These are phyloP conservation scores for Danio aesculapii DNA, from an alignment of 2,797 vertebrate genomes.

Conservation along the genomic window DNA sequence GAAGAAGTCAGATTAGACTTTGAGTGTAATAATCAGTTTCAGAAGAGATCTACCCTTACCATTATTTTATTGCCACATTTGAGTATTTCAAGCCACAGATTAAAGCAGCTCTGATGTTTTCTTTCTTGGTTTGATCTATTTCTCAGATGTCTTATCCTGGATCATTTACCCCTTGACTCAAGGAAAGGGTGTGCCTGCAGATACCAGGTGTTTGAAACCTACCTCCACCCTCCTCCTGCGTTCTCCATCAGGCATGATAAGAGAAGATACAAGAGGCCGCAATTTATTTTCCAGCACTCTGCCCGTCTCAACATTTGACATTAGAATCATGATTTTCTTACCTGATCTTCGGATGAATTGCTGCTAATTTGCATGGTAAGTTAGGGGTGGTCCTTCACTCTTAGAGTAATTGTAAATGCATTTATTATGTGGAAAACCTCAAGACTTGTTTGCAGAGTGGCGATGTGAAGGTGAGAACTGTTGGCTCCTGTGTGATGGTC, in stretches of 20 bases:
- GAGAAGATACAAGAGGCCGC: conserved; percentile 48
- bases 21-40: neutral
- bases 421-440: conserved; percentile 8
- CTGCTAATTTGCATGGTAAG: conserved; percentile 84
- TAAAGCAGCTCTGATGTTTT: conserved; percentile 28
- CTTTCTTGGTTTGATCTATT: conserved; percentile 51
- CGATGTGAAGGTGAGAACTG: conserved; percentile 26
- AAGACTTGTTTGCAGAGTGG: neutral
- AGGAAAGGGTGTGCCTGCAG: conserved; percentile 69
- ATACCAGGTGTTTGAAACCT: conserved; percentile 67
- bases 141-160: conserved; percentile 77
- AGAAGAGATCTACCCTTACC: neutral
- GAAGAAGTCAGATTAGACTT: neutral
- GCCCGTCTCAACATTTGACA: conserved; percentile 69
- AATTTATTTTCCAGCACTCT: conserved; percentile 41
- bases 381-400: conserved; percentile 25
- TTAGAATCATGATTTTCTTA: conserved; percentile 77
- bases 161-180: conserved; percentile 62
- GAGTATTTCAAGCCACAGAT: neutral
- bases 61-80: neutral
- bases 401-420: neutral
- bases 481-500: conserved; percentile 24
- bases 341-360: conserved; percentile 74
- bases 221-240: conserved; percentile 53
- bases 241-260: conserved; percentile 65